Percentiles rank a stretch among this genome's conserved stretches.
These are phyloP conservation scores for Agapornis roseicollis DNA, from an alignment of 2,113 vertebrate species.

Conservation along the genomic window DNA sequence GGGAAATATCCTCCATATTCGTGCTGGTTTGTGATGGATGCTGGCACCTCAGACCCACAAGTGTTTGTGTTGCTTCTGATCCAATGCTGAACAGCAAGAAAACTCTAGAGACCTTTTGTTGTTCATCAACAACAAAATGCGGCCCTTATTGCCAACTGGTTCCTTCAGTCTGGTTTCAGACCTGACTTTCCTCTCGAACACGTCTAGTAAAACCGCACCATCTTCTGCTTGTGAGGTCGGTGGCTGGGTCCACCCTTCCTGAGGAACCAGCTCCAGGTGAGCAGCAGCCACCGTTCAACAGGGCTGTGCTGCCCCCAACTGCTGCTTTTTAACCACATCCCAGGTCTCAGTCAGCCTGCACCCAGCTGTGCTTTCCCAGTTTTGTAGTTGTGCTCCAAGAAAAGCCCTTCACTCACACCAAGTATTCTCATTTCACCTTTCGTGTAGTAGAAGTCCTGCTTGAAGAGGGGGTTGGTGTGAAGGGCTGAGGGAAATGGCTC, in stretches of 20 bases:
- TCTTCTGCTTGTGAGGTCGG: not conserved
- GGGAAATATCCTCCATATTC: not conserved
- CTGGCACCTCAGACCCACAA: not conserved
- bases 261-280: not conserved
- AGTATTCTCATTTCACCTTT: not conserved
- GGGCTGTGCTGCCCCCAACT: not conserved
- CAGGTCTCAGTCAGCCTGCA: not conserved
- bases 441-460: not conserved
- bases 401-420: not conserved
- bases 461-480: not conserved
- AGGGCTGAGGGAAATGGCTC: not conserved
- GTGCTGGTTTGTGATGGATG: not conserved
- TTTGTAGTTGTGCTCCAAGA: not conserved
- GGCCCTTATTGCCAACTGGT: not conserved
- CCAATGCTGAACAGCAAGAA: not conserved
- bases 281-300: not conserved
- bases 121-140: not conserved
- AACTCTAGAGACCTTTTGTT: not conserved
- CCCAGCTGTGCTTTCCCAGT: not conserved
- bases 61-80: not conserved
- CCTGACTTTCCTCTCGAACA: not conserved
- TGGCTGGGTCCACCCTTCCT: rapidly evolving
- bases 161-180: not conserved
- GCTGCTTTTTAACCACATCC: not conserved
- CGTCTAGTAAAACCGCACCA: not conserved